Base-by-base conservation (phyloP, 2,888 invertebrate species). In the Yponomeuta malinellus region DNA sequence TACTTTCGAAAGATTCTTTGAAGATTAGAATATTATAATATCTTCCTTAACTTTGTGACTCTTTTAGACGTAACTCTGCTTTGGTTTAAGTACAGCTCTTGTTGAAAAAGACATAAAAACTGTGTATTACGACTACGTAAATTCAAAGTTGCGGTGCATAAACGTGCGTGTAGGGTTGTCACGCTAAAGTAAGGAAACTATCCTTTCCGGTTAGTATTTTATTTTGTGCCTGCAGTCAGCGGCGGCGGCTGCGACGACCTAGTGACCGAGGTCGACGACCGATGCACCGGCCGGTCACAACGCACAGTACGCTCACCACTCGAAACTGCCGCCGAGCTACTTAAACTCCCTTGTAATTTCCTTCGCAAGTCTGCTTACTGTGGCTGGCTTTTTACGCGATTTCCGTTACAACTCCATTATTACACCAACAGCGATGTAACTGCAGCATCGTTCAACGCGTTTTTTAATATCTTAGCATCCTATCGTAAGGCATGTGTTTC, bases 231-330 rank as follows among this genome's bases (percentile, higher is more conserved):
- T 74, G 59, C 29, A 73, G 77, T 75, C 76, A 77, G 77, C 75
- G 78, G 77, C 75, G 79, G 78, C 77, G 79, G 83, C 84, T 80
- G 82, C 82, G 81, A 76, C 82, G 89, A 88, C 90, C 90, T 84
- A 90, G 78, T 90, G 88, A 89, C 89, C 90, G 88, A 83, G 89
- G 87, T 86, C 87, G 75, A 82, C 78, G 89, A 74, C 89, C 89
- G 84, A 78, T 84, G 87, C 89, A 84, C 80, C 82, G 78, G 12
- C 52, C 68, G 48, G 23, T 23, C 68, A 37, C 3, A 59, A 15
- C 52, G 52, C 52, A 59, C 52, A 59, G 52, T 59, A 59, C 3
- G 52, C 12, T 59, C 15, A 59, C 52, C 5, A 15, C 52, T 4
- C 15, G 52, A 59, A 59, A 59, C 52, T 59, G 4, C 4, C 1